Percentiles rank a stretch among this genome's conserved stretches.
Evolutionary conservation across 2,113 vertebrate genomes (phyloP).

Genomic region (Otis tarda): DNA sequence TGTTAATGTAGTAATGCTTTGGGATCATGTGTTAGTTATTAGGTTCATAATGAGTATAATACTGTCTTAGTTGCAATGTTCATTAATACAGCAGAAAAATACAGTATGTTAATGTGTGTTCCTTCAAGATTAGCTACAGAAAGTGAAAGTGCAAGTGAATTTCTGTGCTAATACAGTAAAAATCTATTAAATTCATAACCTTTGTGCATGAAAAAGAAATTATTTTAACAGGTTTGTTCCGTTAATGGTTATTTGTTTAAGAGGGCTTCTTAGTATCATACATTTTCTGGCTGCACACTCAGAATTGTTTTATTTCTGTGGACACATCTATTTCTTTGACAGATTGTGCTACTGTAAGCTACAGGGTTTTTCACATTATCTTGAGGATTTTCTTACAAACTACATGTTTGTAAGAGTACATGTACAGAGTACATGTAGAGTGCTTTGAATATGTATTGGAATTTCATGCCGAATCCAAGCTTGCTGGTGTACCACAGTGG

Average conservation of each 20-base stretch:
- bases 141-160: constrained; percentile 60
- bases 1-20: constrained; percentile 54
- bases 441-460: constrained; percentile 35
- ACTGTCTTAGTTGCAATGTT: constrained; percentile 45
- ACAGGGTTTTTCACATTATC: neutral
- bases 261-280: constrained; percentile 2
- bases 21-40: constrained; percentile 54
- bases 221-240: constrained; percentile 65
- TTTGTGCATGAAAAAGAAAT: constrained; percentile 59
- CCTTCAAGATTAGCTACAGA: constrained; percentile 61
- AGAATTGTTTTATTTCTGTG: constrained; percentile 38
- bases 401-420: no score
- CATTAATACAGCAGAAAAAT: constrained; percentile 69
- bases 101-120: constrained; percentile 58
- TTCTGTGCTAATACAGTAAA: constrained; percentile 63
- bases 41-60: constrained; percentile 60
- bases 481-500: neutral
- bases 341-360: constrained; percentile 15
- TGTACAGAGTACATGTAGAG: neutral
- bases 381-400: constrained; percentile 16
- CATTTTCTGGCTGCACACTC: constrained; percentile 38
- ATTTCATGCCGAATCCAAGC: neutral
- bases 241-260: constrained; percentile 64
- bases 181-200: constrained; percentile 68
- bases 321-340: constrained; percentile 41